Base-by-base conservation (phyloP, 2,888 invertebrate genomes). In the Encarsia formosa region DNA sequence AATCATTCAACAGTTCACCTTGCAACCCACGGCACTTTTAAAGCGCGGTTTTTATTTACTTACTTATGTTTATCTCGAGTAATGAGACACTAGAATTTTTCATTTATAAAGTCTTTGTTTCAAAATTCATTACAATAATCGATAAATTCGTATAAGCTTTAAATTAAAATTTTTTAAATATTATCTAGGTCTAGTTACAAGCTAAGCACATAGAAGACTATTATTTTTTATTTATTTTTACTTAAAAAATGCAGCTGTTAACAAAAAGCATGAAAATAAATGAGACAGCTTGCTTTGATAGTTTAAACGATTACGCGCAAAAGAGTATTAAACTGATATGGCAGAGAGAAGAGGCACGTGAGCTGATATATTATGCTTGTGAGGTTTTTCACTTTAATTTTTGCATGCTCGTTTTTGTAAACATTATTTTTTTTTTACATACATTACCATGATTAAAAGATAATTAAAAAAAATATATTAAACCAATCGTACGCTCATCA, bases 301-400 rank as follows among this genome's bases (percentile, higher is more conserved):
- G 57, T 46, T 38, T 31, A 47, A 46, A 35, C 32, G 38, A 52
- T 47, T 41, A 44, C 29, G 42, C 40, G 24, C 24, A 16, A 23
- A 39, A 23, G 45, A 20, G n/a, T n/a, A 31, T 31, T 45, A 46
- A 48, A 39, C 41, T 44, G 39, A 43, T 49, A 52, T 56, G 49
- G 49, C 46, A 47, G 41, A 49, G 42, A 42, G 62, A 62, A 63
- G 61, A 70, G 65, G 67, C 68, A 68, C 68, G 65, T 65, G 65
- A 67, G 67, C 65, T 65, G 65, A 66, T 66, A 62, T 61, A 62
- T 66, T 63, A 65, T 62, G 68, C 67, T 69, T 68, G 66, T 61
- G 68, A 67, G 69, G 69, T 68, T 69, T 68, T 63, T 65, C 40
- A 32, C 42, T 50, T 41, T 54, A 20, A 51, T 56, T 56, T 56